These are phyloP conservation scores for Nomia melanderi DNA, from an alignment of 1,140 invertebrate genomes.

Conservation along the genomic window DNA sequence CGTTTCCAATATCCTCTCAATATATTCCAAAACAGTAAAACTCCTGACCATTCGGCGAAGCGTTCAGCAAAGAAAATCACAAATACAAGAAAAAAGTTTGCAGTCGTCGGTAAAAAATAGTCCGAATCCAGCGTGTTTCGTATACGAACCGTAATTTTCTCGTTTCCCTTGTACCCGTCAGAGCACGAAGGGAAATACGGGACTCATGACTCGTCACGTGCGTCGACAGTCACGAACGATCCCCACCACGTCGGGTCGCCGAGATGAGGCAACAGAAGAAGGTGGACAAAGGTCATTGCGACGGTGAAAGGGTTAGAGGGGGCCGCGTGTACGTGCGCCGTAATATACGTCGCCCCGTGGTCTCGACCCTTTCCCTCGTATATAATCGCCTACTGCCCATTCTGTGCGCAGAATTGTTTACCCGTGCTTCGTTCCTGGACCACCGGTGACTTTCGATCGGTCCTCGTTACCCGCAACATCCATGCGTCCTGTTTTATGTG, in stretches of 20 bases:
- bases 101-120: too few species aligned
- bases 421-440: constrained; percentile 29
- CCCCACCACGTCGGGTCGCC: background rate
- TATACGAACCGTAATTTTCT: background rate
- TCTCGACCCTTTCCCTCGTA: constrained; percentile 9
- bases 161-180: background rate
- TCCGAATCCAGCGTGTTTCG: too few species aligned
- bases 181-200: background rate
- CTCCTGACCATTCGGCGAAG: too few species aligned
- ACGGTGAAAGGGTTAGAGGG: background rate
- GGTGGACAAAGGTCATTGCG: constrained; percentile 3
- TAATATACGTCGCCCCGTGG: constrained; percentile 27
- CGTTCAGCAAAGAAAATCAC: too few species aligned
- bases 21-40: too few species aligned
- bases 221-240: background rate
- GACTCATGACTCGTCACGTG: background rate
- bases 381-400: constrained; percentile 50
- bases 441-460: constrained; percentile 18
- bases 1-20: too few species aligned
- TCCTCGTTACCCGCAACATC: constrained; percentile 15
- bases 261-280: constrained; percentile 12
- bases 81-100: too few species aligned
- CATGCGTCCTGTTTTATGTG: constrained; percentile 34
- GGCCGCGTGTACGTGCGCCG: constrained; percentile 4
- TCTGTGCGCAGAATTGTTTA: constrained; percentile 60